phyloP scores from a whole-genome alignment of 2,797 vertebrate genomes.

The Etheostoma perlongum region DNA sequence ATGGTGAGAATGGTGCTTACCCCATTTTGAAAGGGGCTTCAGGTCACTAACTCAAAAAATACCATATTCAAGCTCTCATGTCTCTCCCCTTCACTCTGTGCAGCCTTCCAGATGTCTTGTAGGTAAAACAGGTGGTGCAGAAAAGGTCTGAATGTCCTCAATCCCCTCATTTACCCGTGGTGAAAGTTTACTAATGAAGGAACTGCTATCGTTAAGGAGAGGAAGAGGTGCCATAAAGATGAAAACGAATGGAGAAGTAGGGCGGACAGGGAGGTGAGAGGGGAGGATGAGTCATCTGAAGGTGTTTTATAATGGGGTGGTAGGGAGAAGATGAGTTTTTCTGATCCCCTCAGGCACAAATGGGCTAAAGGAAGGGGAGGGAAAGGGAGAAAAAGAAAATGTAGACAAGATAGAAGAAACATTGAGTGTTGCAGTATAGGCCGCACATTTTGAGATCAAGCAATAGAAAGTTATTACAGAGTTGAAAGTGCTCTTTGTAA shows the following conservation, averaged over 20 bases:
- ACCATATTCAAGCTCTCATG: constrained; percentile 53
- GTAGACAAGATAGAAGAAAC: constrained; percentile 13
- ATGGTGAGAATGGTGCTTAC: constrained; percentile 41
- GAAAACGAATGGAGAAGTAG: constrained; percentile 34
- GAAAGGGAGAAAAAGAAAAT: constrained; percentile 10
- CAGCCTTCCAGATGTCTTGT: constrained; percentile 65
- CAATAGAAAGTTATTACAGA: constrained; percentile 17
- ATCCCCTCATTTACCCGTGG: constrained; percentile 47
- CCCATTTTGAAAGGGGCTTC: constrained; percentile 37
- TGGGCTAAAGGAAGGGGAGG: not conserved
- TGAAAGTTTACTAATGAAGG: constrained; percentile 64
- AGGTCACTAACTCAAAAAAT: constrained; percentile 70
- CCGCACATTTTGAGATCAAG: constrained; percentile 21
- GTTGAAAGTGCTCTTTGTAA: constrained; percentile 18
- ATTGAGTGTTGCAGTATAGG: not conserved
- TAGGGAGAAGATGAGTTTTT: constrained; percentile 16
- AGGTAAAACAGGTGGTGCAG: constrained; percentile 74
- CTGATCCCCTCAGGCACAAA: constrained; percentile 26
- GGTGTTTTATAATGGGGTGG: constrained; percentile 47
- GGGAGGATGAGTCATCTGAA: constrained; percentile 57
- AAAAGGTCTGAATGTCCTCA: constrained; percentile 42
- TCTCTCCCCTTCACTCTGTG: constrained; percentile 20
- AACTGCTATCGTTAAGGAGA: constrained; percentile 46
- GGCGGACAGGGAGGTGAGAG: constrained; percentile 28
- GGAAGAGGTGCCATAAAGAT: constrained; percentile 52